Evolutionary conservation across 2,113 vertebrate genomes (phyloP).

Genomic region (Riparia riparia): DNA sequence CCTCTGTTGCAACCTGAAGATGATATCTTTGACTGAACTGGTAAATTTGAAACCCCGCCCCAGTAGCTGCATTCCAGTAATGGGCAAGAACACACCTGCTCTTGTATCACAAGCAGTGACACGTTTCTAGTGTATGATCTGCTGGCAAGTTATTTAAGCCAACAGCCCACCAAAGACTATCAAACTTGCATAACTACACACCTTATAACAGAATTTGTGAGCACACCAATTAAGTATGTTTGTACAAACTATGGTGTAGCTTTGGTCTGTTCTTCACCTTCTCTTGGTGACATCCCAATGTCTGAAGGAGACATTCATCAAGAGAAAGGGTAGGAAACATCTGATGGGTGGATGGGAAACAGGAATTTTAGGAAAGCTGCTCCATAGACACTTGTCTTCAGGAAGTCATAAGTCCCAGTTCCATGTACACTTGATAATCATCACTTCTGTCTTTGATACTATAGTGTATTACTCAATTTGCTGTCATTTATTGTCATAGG

Average conservation of each 20-base stretch:
- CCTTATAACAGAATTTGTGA: neutral
- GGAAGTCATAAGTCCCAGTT: neutral
- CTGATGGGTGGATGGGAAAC: neutral
- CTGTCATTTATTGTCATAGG: neutral
- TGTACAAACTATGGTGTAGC: neutral
- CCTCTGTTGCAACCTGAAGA: neutral
- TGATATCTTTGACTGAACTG: neutral
- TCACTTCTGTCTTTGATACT: neutral
- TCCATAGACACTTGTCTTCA: neutral
- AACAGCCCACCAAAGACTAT: neutral
- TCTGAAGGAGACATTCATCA: neutral
- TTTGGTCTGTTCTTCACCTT: neutral
- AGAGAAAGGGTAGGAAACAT: neutral
- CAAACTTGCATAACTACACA: neutral
- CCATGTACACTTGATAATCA: neutral
- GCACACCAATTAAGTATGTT: neutral
- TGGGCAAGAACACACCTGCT: neutral
- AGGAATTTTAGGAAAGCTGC: neutral
- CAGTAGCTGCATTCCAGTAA: neutral
- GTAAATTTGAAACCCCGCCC: neutral
- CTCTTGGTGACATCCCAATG: neutral
- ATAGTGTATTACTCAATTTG: neutral
- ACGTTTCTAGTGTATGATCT: neutral
- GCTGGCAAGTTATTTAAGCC: neutral
- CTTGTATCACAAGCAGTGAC: neutral